phyloP scores from a whole-genome alignment of 2,113 vertebrate species.

The Bungarus multicinctus region DNA sequence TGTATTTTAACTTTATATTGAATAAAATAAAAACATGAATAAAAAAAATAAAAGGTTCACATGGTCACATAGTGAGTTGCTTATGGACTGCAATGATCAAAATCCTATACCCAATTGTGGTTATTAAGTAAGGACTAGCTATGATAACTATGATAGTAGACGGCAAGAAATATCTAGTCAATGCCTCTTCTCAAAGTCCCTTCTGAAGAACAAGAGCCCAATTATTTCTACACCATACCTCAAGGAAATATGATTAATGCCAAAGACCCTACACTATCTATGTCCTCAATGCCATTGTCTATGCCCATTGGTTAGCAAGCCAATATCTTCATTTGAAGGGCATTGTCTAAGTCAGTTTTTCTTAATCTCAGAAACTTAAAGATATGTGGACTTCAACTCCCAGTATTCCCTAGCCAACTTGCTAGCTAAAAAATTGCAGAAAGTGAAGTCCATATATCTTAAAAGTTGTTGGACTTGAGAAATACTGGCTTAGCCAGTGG shows the following conservation, averaged over 20 bases:
- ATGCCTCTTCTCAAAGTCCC: not conserved
- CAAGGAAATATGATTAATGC: not conserved
- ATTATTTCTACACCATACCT: not conserved
- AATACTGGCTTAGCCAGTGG: not conserved
- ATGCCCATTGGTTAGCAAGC: not conserved
- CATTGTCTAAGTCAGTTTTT: not conserved
- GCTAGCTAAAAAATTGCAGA: not conserved
- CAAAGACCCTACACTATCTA: not conserved
- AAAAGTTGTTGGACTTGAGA: not conserved
- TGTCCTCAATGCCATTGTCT: not conserved
- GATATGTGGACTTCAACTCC: not conserved
- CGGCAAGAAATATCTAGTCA: not conserved
- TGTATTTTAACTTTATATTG: no score
- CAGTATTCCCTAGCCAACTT: not conserved
- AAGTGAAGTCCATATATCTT: not conserved
- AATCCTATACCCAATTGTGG: no score
- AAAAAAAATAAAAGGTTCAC: no score
- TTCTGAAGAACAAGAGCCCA: not conserved
- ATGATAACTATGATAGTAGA: not conserved
- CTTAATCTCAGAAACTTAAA: not conserved
- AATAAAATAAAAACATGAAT: no score
- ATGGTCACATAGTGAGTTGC: no score
- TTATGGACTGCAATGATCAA: no score
- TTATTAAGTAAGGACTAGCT: no score
- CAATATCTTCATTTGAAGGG: not conserved